Evolutionary conservation across 2,113 vertebrate genomes (phyloP).

Genomic region (Ictalurus furcatus): DNA sequence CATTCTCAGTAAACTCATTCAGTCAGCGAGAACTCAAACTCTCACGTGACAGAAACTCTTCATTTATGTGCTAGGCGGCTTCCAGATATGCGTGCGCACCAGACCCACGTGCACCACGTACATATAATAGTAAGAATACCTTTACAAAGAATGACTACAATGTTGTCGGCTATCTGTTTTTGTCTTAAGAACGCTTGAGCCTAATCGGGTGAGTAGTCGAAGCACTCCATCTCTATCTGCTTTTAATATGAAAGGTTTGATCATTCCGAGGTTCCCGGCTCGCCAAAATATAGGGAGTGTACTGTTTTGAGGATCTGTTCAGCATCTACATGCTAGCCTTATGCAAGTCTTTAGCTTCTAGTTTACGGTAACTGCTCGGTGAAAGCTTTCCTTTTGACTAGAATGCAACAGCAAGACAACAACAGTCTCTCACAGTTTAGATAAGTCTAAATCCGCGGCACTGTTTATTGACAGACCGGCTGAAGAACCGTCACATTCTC

Average conservation of each 20-base stretch:
- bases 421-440: neutral
- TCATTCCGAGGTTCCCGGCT: neutral
- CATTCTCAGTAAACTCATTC: neutral
- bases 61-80: too few relatives aligned
- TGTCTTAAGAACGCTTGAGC: neutral
- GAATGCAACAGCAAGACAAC: neutral
- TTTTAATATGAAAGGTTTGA: neutral
- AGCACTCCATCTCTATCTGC: neutral
- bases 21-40: neutral
- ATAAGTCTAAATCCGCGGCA: too few relatives aligned
- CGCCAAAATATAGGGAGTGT: too few relatives aligned
- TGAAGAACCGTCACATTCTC: neutral
- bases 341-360: neutral
- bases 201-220: neutral
- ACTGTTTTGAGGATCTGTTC: neutral
- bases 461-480: neutral
- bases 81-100: neutral
- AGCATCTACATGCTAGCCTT: neutral
- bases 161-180: neutral
- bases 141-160: neutral
- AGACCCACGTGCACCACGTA: too few relatives aligned
- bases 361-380: neutral
- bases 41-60: neutral
- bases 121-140: too few relatives aligned
- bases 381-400: neutral